A percentile compares a stretch with the other conserved stretches of the same genome.
Conservation (phyloP, 2,888 invertebrate genomes). For the Eupithecia centaureata region DNA sequence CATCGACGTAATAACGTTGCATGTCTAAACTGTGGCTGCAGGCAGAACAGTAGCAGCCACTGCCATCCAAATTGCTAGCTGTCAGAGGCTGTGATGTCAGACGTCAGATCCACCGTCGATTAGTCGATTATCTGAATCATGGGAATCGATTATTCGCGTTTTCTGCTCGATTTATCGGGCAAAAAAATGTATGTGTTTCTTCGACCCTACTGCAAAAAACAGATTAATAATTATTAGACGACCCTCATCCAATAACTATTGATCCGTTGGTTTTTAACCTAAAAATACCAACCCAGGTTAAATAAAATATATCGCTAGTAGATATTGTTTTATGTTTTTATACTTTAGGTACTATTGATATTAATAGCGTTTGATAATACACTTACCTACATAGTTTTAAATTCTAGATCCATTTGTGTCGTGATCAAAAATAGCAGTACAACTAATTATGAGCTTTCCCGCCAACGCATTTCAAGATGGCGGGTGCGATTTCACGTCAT, state of each 20-base stretch:
- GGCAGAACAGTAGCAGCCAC: constrained; percentile 67
- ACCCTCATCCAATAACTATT: too few relatives aligned
- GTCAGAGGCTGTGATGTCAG: constrained; percentile 56
- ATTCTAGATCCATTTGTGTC: constrained; percentile 12
- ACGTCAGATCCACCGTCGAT: constrained; percentile 52
- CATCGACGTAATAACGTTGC: constrained; percentile 49
- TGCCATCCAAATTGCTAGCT: constrained; percentile 65
- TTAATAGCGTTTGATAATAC: not conserved
- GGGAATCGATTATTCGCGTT: constrained; percentile 64
- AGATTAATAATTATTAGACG: not conserved
- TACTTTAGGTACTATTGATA: too few relatives aligned
- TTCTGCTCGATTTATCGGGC: constrained; percentile 24
- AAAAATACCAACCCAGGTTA: too few relatives aligned
- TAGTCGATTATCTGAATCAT: constrained; percentile 57
- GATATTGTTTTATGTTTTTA: too few relatives aligned
- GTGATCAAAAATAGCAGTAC: constrained; percentile 39
- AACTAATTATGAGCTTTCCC: constrained; percentile 72
- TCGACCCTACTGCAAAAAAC: constrained; percentile 4
- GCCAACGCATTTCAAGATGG: constrained; percentile 71
- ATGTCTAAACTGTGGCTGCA: constrained; percentile 62
- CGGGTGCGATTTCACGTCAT: constrained; percentile 74
- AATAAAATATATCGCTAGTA: too few relatives aligned
- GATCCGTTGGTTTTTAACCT: too few relatives aligned
- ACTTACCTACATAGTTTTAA: not conserved
- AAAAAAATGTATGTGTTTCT: constrained; percentile 15